Evolutionary conservation across 2,113 vertebrate species (phyloP), one percentile per base, ranked within the genome.

Genomic region (Heptranchias perlo): DNA sequence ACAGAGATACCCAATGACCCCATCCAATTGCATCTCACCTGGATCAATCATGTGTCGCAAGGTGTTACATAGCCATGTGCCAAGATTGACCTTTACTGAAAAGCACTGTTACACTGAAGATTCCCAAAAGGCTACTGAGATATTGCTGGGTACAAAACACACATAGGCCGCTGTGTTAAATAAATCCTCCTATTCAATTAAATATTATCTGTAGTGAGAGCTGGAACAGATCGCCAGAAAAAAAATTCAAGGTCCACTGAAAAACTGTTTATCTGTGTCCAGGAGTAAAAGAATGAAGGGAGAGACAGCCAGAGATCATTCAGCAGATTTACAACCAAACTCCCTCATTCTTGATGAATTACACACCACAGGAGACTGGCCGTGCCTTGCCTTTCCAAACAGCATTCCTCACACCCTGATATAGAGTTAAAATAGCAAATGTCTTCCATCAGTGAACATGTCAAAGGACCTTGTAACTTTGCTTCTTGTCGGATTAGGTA

Each of bases 51-150:
- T 58, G 87, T n/a, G 31, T 61, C 4, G 11, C 54, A 61, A 92
- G 54, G 87, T 58, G 87, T 61, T 18, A 92, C 28, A 7, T 35
- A 61, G 61, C 10, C 7, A 61, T 58, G 84, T 49, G 54, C n/a
- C 54, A 61, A 35, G 52, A 58, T 92, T 92, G 87, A 92, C 87
- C 87, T 92, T 91, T 31, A 61, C 31, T 61, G 87, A 92, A 58
- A 58, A 61, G 52, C 31, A 35, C 31, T 58, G 31, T 92, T 13
- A n/a, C 49, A 61, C 87, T 54, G 52, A 54, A 58, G 54, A n/a
- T 91, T 91, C 28, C 16, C 31, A n/a, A 25, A 91, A 61, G 47
- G 13, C 28, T 35, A 28, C 13, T 61, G 87, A 61, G 52, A 31
- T 3, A 91, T n/a, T 61, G 54, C 87, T 58, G 87, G 52, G 49